Conservation (phyloP, 92 coral and sea anemone species). For the Heteractis magnifica region DNA sequence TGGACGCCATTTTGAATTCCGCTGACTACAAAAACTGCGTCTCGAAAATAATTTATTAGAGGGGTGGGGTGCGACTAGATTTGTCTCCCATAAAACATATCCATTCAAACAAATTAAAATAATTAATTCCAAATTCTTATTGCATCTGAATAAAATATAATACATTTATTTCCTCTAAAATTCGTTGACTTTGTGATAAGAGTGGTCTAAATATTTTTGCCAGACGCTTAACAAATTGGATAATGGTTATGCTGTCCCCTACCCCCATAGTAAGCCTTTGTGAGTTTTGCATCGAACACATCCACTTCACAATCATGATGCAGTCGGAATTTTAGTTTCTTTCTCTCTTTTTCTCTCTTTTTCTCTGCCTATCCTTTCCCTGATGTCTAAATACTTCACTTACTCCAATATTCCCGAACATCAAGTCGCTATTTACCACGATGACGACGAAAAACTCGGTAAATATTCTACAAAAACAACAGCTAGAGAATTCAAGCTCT, state of each 20-base stretch:
- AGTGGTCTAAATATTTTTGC: background rate
- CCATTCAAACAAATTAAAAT: background rate
- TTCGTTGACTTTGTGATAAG: background rate
- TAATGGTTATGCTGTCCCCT: background rate
- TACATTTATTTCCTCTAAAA: background rate
- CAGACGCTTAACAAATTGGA: background rate
- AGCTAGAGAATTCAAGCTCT: background rate
- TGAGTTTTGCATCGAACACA: background rate
- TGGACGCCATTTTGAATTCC: slow-evolving; percentile 64
- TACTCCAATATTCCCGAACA: slow-evolving; percentile 82
- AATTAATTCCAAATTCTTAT: background rate
- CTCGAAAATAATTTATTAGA: background rate
- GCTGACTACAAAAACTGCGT: background rate
- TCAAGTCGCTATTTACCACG: slow-evolving; percentile 80
- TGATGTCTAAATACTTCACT: slow-evolving; percentile 71
- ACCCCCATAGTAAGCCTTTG: background rate
- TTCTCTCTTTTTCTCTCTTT: background rate
- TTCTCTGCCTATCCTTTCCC: background rate
- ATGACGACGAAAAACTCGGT: slow-evolving; percentile 61
- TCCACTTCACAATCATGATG: background rate
- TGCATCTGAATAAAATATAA: background rate
- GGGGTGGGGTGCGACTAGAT: background rate
- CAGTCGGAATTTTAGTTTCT: background rate
- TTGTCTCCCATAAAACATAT: background rate
- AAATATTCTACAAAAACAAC: background rate